Evolutionary conservation across 2,113 vertebrate genomes (phyloP).

Genomic region (Cryptomyrus ogoouensis): DNA sequence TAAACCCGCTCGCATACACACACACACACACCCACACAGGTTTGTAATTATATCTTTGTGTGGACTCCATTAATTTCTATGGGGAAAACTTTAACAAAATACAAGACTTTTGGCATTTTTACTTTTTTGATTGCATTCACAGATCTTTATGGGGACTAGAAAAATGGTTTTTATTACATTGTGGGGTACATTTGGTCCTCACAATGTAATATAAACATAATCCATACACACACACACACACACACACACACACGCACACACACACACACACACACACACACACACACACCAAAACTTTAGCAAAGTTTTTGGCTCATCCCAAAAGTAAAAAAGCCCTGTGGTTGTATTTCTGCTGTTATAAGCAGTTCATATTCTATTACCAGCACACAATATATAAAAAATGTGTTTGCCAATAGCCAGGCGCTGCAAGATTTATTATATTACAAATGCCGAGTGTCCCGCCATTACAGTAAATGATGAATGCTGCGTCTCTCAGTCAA

Average conservation of each 20-base stretch:
- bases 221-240: background rate
- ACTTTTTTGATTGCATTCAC: no score
- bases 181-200: no score
- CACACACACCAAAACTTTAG: slow-evolving; percentile 7
- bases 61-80: no score
- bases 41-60: no score
- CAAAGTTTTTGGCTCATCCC: slow-evolving; percentile 13
- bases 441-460: slow-evolving; percentile 46
- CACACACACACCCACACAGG: background rate
- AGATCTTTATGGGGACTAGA: no score
- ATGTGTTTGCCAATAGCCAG: slow-evolving; percentile 37
- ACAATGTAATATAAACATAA: no score
- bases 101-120: no score
- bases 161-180: no score
- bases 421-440: slow-evolving; percentile 43
- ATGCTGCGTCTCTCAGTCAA: slow-evolving; percentile 44
- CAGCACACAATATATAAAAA: slow-evolving; percentile 37
- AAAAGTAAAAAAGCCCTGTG: slow-evolving; percentile 16
- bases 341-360: slow-evolving; percentile 48
- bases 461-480: slow-evolving; percentile 48
- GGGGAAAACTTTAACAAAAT: no score
- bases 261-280: background rate
- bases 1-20: background rate
- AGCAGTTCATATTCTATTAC: slow-evolving; percentile 41
- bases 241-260: background rate